Conservation (phyloP, 1,140 invertebrate genomes). For the Drosophila dunni region DNA sequence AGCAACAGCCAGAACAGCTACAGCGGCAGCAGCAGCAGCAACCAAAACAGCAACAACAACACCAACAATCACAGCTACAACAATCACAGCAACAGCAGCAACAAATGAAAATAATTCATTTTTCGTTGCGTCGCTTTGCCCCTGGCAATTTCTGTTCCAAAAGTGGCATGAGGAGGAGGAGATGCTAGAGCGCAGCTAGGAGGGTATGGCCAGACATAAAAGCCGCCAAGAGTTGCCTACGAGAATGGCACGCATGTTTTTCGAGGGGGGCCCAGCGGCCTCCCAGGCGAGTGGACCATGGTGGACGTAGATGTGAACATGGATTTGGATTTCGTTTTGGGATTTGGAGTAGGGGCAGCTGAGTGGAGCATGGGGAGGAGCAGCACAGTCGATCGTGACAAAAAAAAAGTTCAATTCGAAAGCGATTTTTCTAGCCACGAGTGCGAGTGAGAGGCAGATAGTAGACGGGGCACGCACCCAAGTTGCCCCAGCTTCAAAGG, state of each 20-base stretch:
- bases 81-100: conserved; percentile 34
- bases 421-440: conserved; percentile 46
- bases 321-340: neutral
- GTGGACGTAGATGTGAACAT: conserved; percentile 19
- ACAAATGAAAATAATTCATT: conserved; percentile 83
- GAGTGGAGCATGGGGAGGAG: conserved; percentile 5
- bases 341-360: neutral
- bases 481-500: conserved; percentile 54
- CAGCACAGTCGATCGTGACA: conserved; percentile 58
- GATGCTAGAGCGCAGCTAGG: neutral
- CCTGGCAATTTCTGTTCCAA: conserved; percentile 59
- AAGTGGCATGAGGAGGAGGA: conserved; percentile 9
- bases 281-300: conserved; percentile 32
- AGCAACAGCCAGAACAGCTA: conserved; percentile 24
- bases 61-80: conserved; percentile 38
- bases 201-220: conserved; percentile 3
- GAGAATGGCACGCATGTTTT: conserved; percentile 60
- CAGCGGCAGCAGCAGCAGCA: conserved; percentile 35
- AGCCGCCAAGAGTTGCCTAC: conserved; percentile 39
- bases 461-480: conserved; percentile 67
- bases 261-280: conserved; percentile 1
- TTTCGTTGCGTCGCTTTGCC: conserved; percentile 67
- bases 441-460: conserved; percentile 28
- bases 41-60: conserved; percentile 8
- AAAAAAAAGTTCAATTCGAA: conserved; percentile 81